Conservation (phyloP, 1,140 invertebrate genomes). For the Onthophagus taurus region DNA sequence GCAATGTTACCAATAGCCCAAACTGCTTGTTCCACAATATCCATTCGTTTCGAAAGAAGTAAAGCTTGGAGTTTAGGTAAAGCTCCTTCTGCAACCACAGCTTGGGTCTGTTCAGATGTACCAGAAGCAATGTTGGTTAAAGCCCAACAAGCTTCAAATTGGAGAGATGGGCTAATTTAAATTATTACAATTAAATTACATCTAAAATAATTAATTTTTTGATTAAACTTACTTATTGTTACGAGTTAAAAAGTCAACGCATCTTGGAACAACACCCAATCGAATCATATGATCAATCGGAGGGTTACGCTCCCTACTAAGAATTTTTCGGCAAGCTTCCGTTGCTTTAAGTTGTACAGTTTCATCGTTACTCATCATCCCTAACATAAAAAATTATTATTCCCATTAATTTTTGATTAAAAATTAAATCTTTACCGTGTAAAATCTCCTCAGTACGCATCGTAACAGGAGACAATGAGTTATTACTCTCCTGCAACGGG, state of each 20-base stretch:
- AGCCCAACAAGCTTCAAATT: slow-evolving; percentile 98
- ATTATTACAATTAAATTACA: slow-evolving; percentile 25
- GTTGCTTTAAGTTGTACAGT: slow-evolving; percentile 54
- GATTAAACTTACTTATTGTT: slow-evolving; percentile 56
- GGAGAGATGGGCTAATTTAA: slow-evolving; percentile 76
- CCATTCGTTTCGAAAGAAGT: slow-evolving; percentile 59
- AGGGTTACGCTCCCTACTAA: slow-evolving; percentile 86
- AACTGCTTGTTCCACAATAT: slow-evolving; percentile 91
- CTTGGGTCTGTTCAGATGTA: slow-evolving; percentile 79
- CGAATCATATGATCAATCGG: slow-evolving; percentile 87
- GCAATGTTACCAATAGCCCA: slow-evolving; percentile 98
- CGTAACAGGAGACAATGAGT: slow-evolving; percentile 38
- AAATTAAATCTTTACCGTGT: slow-evolving; percentile 34
- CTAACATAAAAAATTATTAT: slow-evolving; percentile 22
- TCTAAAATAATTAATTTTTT: slow-evolving; percentile 5
- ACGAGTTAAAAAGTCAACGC: slow-evolving; percentile 66
- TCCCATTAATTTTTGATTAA: neutral
- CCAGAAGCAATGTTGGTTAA: slow-evolving; percentile 97
- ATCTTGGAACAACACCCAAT: slow-evolving; percentile 75
- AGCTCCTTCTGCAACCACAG: slow-evolving; percentile 77
- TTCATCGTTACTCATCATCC: slow-evolving; percentile 53
- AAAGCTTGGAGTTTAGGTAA: slow-evolving; percentile 76
- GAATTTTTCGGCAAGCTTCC: slow-evolving; percentile 74
- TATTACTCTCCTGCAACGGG: slow-evolving; percentile 46
- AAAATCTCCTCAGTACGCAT: slow-evolving; percentile 54